Base-by-base conservation (phyloP, 30 jellyfish, hydroid and myxozoan genomes). In the Pseudorhiza aurosa region DNA sequence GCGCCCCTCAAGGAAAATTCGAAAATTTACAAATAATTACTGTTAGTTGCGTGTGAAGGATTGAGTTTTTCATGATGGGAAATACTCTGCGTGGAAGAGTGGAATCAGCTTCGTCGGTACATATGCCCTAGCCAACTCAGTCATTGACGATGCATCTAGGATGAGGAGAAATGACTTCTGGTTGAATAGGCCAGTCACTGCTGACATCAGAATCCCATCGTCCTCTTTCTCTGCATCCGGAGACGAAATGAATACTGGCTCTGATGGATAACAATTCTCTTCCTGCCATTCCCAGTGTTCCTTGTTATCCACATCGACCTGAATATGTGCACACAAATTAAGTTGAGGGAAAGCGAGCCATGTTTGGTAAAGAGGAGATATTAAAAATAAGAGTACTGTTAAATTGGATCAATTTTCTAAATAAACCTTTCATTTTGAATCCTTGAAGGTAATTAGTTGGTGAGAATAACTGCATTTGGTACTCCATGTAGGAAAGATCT, bases 211-310 rank as follows among this genome's bases (percentile, higher is more conserved):
- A 7, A 88, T 71, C 1, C 97, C 97, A 35, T 88, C 97, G 55
- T 88, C 97, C 72, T 88, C 97, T 6, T 24, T 49, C 44, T 29
- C 44, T 35, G 95, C 78, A 32, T 72, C 51, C 19, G 97, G 95
- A 7, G 83, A 31, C 2, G 94, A 62, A n/a, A 88, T 53, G 58
- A 88, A 88, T 1, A 70, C 83, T 0, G 94, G 94, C 67, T 88
- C 97, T 8, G 97, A 88, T 0, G 90, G 88, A 35, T 79, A 65
- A 42, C 94, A 88, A 31, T 88, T 60, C 14, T 79, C 94, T 27
- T 73, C 97, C 51, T 70, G 81, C 96, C 96, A 87, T 17, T 58
- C 64, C 28, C 36, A 59, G 26, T 33, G 15, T 24, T 59, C 86
- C 33, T 49, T 68, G 35, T 84, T 77, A 44, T 87, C 76, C 21